These are phyloP conservation scores for Strigamia maritima DNA, from an alignment of 2,888 invertebrate species.

Conservation along the genomic window DNA sequence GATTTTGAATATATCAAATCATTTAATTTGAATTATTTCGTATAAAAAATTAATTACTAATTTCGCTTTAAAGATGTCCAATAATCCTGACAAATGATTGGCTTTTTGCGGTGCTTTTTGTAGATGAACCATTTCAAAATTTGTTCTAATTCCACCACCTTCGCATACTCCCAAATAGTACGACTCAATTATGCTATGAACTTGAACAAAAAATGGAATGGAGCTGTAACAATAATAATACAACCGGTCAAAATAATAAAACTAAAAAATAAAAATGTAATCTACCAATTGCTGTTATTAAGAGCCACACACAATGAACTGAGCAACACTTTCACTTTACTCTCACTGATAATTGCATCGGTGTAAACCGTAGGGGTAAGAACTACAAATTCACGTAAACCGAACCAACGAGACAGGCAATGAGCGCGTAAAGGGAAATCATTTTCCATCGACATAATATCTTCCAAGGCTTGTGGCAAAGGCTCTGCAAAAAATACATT, in stretches of 20 bases:
- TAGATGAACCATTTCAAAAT: conserved; percentile 85
- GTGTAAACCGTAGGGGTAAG: conserved; percentile 63
- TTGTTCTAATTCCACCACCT: conserved; percentile 70
- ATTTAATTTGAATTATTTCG: background rate
- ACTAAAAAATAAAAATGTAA: conserved; percentile 31
- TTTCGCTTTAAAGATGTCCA: conserved; percentile 85
- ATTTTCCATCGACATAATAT: conserved; percentile 59
- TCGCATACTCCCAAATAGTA: conserved; percentile 74
- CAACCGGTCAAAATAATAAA: too few species aligned
- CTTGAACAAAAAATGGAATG: conserved; percentile 82
- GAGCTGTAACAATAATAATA: conserved; percentile 56
- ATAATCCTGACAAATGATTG: conserved; percentile 69
- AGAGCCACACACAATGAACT: conserved; percentile 80
- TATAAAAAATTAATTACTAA: conserved; percentile 55
- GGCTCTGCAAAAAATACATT: conserved; percentile 43
- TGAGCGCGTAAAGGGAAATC: conserved; percentile 61
- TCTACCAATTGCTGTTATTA: conserved; percentile 71
- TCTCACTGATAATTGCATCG: conserved; percentile 51
- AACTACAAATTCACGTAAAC: conserved; percentile 76
- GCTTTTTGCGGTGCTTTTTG: conserved; percentile 75
- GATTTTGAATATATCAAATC: conserved; percentile 30
- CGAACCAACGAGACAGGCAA: conserved; percentile 57
- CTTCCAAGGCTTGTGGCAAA: conserved; percentile 55
- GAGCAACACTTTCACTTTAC: conserved; percentile 68
- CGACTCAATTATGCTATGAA: conserved; percentile 70